Conservation (phyloP, 2,888 invertebrate genomes). For the Tachina grossa region DNA sequence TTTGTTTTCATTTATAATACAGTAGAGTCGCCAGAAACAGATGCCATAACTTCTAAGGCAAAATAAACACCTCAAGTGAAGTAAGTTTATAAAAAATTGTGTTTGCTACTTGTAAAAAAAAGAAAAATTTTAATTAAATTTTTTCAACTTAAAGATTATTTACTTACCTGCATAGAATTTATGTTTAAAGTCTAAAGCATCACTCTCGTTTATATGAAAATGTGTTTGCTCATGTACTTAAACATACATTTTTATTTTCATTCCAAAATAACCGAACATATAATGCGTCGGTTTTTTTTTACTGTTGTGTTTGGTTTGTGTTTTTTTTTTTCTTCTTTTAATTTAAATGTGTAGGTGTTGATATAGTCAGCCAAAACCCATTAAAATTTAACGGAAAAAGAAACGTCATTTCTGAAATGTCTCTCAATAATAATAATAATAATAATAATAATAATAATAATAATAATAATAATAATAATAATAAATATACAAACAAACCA, state of each 20-base stretch:
- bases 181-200: neutral
- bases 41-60: neutral
- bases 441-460: no score
- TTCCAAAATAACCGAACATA: slow-evolving; percentile 16
- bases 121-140: neutral
- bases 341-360: slow-evolving; percentile 57
- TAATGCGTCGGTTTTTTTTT: slow-evolving; percentile 61
- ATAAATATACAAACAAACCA: neutral
- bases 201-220: neutral
- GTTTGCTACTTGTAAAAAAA: neutral
- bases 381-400: slow-evolving; percentile 44
- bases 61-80: neutral
- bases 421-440: slow-evolving; percentile 24
- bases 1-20: neutral
- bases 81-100: neutral
- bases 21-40: slow-evolving; percentile 1
- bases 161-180: neutral
- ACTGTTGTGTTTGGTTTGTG: slow-evolving; percentile 34
- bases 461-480: slow-evolving; percentile 28
- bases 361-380: slow-evolving; percentile 59
- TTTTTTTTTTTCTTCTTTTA: slow-evolving; percentile 25
- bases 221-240: neutral
- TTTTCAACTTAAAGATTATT: neutral
- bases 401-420: slow-evolving; percentile 9
- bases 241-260: neutral